Percentiles rank a stretch among this genome's conserved stretches.
These are phyloP conservation scores for Elysia crispata DNA, from an alignment of 2,888 invertebrate genomes.

Conservation along the genomic window DNA sequence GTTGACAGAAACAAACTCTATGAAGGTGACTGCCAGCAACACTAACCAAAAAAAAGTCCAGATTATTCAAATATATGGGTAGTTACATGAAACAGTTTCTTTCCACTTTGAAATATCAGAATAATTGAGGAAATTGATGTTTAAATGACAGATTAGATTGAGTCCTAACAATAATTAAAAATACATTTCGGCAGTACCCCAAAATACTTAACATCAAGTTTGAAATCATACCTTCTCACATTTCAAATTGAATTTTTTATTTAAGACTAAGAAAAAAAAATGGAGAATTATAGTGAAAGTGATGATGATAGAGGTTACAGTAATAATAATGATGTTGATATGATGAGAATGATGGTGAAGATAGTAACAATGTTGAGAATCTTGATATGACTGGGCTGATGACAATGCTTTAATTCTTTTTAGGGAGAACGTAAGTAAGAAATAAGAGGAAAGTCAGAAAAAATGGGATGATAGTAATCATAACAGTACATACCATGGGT, in stretches of 20 bases:
- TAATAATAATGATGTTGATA: constrained; percentile 6
- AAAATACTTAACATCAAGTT: too few relatives aligned
- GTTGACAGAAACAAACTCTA: neutral
- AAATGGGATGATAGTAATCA: too few relatives aligned
- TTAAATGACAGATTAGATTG: neutral
- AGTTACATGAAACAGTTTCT: too few relatives aligned
- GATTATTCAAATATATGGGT: too few relatives aligned
- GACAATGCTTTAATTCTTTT: neutral
- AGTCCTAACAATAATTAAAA: too few relatives aligned
- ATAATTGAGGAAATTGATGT: neutral
- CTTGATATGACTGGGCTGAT: neutral
- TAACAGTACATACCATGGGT: constrained; percentile 32
- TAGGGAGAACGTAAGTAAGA: neutral
- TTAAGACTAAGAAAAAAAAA: neutral
- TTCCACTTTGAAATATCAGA: too few relatives aligned
- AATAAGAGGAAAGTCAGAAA: neutral
- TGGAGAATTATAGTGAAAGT: neutral
- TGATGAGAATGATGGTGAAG: constrained; percentile 19
- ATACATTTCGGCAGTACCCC: neutral
- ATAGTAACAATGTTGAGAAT: constrained; percentile 9
- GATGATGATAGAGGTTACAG: neutral
- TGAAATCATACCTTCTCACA: neutral
- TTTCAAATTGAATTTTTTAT: neutral
- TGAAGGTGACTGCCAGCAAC: neutral
- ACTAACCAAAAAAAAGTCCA: too few relatives aligned